These are phyloP conservation scores for Ochotona princeps DNA, from an alignment of 2,113 vertebrate species.

Conservation along the genomic window DNA sequence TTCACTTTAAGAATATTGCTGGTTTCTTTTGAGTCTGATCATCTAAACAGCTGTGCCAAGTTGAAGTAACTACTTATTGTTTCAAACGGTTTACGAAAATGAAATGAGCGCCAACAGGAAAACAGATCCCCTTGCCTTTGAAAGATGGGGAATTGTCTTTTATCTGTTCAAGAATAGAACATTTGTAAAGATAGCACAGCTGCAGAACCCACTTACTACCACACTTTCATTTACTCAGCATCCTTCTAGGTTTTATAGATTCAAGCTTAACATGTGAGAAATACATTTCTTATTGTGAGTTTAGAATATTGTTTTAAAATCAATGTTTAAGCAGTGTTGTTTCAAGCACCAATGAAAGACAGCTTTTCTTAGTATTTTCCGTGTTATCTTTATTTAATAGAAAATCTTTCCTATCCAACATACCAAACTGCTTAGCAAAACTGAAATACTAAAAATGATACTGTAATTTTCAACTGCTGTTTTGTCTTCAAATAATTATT, in stretches of 20 bases:
- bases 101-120: conserved; percentile 69
- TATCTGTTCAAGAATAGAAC: conserved; percentile 82
- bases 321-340: conserved; percentile 60
- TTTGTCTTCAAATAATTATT: background rate
- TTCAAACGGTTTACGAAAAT: conserved; percentile 76
- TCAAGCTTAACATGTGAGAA: conserved; percentile 80
- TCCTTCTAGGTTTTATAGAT: conserved; percentile 84
- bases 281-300: conserved; percentile 83
- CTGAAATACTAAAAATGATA: background rate
- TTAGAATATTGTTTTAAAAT: conserved; percentile 84
- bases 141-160: conserved; percentile 75
- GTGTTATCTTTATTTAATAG: background rate
- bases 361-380: background rate
- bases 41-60: conserved; percentile 79
- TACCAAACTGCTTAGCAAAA: background rate
- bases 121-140: conserved; percentile 74
- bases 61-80: conserved; percentile 77
- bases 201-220: conserved; percentile 79
- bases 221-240: conserved; percentile 78
- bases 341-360: conserved; percentile 42
- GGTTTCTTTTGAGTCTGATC: conserved; percentile 72
- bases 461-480: conserved; percentile 10
- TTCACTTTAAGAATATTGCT: conserved; percentile 77
- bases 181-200: conserved; percentile 85
- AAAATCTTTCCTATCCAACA: background rate